phyloP scores from a whole-genome alignment of 2,113 vertebrate genomes.

The Pedetes capensis region DNA sequence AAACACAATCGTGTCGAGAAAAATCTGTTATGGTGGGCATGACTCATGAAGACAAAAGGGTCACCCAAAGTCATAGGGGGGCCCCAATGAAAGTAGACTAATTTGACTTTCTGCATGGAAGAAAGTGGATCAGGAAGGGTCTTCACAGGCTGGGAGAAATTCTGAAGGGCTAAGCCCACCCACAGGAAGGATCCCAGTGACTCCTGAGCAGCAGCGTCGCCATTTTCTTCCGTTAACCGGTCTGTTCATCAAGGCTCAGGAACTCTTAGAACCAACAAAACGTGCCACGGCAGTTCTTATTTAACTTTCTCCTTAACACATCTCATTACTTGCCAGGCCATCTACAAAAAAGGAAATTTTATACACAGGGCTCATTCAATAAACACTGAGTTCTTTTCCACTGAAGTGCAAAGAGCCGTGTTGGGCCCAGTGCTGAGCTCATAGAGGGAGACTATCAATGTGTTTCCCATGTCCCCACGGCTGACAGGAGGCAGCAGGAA shows the following conservation, averaged over 20 bases:
- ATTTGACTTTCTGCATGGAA: neutral
- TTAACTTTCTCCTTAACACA: neutral
- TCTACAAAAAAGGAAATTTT: neutral
- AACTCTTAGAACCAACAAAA: neutral
- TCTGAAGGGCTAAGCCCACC: neutral
- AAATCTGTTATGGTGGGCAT: neutral
- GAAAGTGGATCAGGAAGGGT: neutral
- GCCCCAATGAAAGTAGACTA: rapidly evolving
- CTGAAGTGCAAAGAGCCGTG: neutral
- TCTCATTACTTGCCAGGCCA: neutral
- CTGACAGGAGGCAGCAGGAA: neutral
- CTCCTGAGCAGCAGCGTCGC: neutral
- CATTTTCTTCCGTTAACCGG: neutral
- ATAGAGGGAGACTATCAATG: neutral
- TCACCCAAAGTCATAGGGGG: rapidly evolving
- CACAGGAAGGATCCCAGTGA: rapidly evolving
- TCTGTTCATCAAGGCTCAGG: neutral
- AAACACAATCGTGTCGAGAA: neutral
- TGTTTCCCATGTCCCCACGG: neutral
- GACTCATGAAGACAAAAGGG: neutral
- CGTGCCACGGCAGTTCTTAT: neutral
- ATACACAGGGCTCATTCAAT: neutral
- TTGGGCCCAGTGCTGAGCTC: neutral
- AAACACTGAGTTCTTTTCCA: neutral
- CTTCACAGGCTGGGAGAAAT: neutral